Percentiles rank a stretch among this genome's conserved stretches.
Conservation (phyloP, 64 coral and sea anemone species). For the Acropora tenuis region DNA sequence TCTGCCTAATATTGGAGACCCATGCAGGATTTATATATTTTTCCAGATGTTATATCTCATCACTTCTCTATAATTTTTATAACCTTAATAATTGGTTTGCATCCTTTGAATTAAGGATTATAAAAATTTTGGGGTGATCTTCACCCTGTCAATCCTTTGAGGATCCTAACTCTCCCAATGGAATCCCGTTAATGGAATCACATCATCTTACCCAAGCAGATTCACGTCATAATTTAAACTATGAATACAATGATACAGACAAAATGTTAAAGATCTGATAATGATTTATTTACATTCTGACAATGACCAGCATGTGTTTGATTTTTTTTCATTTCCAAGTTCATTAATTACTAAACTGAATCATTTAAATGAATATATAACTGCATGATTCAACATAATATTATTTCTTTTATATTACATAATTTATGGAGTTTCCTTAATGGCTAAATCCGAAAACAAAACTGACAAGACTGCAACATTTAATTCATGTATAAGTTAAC, state of each 20-base stretch:
- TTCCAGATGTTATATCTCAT: no score
- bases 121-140: neutral
- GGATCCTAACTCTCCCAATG: neutral
- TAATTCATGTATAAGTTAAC: neutral
- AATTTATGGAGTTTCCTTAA: neutral
- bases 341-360: no score
- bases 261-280: neutral
- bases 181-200: neutral
- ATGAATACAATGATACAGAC: neutral
- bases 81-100: neutral
- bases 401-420: no score
- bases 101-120: neutral
- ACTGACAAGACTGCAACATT: neutral
- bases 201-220: neutral
- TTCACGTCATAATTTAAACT: neutral
- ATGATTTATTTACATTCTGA: neutral
- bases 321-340: no score
- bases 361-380: no score
- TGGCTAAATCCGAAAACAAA: neutral
- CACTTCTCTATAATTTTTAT: neutral
- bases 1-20: no score
- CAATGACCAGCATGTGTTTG: no score
- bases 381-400: no score
- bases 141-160: neutral
- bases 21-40: no score